Base-by-base conservation (phyloP, 2,797 vertebrate species). In the Myripristis murdjan region DNA sequence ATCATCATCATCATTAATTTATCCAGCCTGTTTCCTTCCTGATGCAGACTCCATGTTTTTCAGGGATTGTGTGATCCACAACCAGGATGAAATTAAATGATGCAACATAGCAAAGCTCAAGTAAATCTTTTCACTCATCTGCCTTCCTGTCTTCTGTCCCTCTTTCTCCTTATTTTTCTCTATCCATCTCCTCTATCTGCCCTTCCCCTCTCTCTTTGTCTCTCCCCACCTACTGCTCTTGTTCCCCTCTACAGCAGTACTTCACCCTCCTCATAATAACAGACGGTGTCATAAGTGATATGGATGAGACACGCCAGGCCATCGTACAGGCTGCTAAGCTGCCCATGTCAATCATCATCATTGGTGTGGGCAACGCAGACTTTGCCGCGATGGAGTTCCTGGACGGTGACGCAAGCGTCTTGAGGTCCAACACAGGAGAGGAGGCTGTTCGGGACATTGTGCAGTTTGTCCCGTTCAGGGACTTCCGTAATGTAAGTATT, bases 271-370 rank as follows among this genome's bases (percentile, higher is more conserved):
- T 99, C 77, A 98, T 99, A 82, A 97, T 99, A 91, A 99, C 98
- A 0, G 98, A 99, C 0, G 98, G 98, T 0, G 98, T 99, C 86
- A 99, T 99, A 93, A 99, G 98, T 0, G 98, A 99, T 89, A 99
- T 99, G 98, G 98, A 99, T 0, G 98, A 99, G 94, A 99, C 98
- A 0, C 91, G 98, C 0, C 92, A 98, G 0, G 97, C 98, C 0
- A 95, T 99, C 47, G 97, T 99, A 0, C 96, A 99, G 91, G 98
- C 98, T 0, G 97, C 98, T 60, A 97, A 96, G 90, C 91, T 99
- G 73, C 97, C 98, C 82, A 99, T 99, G 98, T 99, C 98, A 81
- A 97, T 99, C 87, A 99, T 99, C 87, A 99, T 99, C 23, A 96
- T 99, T 0, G 98, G 98, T 0, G 98, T 99, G 56, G 98, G 98